Evolutionary conservation across 2,888 invertebrate species (phyloP), one percentile per base, ranked within the genome.

Genomic region (Mesorhabditis sp.): DNA sequence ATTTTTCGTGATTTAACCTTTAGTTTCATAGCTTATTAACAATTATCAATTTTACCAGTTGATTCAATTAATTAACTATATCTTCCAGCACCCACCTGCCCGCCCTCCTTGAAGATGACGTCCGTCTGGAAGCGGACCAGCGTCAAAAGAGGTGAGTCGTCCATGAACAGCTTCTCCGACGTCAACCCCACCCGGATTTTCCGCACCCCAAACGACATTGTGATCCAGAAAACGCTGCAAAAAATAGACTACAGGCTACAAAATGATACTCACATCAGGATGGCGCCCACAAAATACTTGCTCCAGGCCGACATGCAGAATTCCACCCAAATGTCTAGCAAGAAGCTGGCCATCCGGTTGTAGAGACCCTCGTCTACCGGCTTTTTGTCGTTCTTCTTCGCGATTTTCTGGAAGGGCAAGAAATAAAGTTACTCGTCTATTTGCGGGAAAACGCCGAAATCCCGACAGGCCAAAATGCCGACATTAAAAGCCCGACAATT

Each of bases 31-130:
- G n/a, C 41, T 28, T n/a, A n/a, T 28, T 3, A 64, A 41, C 3
- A 64, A 64, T 10, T n/a, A 10, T n/a, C 10, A 4, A 42, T 28
- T 28, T 28, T 28, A 28, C 28, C 28, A 28, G 28, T 28, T 50
- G n/a, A 50, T 50, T 50, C 7, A 43, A n/a, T n/a, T 70, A 5
- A 13, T 43, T 5, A 50, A 50, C 7, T 50, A 50, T 50, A 13
- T 50, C 4, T 6, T 63, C 28, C 42, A 13, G 15, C 2, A 41
- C 62, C 5, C 5, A 82, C 82, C 73, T 83, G 84, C 15, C 84
- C 84, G 43, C 83, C 83, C 62, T 84, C 85, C 65, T 83, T 83
- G 76, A 85, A 85, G 44, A 85, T 83, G 64, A 82, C 77, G 69
- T 85, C 78, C 10, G 83, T 83, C 67, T 85, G 83, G n/a, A 85